Evolutionary conservation across 92 coral and sea anemone species (phyloP), one percentile per base, ranked within the genome.

Genomic region (Phymanthus crucifer): DNA sequence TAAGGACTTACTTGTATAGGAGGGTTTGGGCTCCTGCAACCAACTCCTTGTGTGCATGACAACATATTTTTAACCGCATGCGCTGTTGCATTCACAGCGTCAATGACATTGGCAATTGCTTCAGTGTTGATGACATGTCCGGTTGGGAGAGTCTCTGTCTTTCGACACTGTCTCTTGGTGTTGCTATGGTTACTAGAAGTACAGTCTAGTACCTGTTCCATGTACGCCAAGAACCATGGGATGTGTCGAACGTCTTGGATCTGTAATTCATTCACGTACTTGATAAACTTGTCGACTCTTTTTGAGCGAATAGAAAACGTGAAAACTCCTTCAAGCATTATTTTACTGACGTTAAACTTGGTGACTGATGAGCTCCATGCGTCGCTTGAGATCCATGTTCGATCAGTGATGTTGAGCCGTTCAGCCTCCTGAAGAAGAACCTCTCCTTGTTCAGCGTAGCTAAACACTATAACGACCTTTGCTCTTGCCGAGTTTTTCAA

Each of bases 331-430:
- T 85, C 72, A 17, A 96, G 81, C 61, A 87, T 65, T 26, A 64
- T 37, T 36, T 78, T 48, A 37, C 87, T 87, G 12, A 93, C 80
- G 50, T 93, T 89, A 1, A 94, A 67, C 12, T 70, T 84, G 3
- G 83, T 58, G 9, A 83, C 94, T 0, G 85, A 24, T 32, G 89
- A 71, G 61, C 67, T 86, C 97, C 97, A 92, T 0, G 92, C 99
- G 57, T 96, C 99, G 79, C 99, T 96, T n/a, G 97, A 69, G 29
- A 96, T 88, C 98, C 98, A 96, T 0, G 98, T 96, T 0, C 93
- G 79, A 83, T 93, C 93, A 5, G 89, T 83, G 17, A 96, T 65
- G 50, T 92, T 85, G 68, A 86, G 79, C 70, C 56, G 83, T 38
- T 83, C 77, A 5, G 98, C 98, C 66, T 83, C 85, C 66, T 78